Conservation (phyloP, 2,888 invertebrate species). For the Holacanthella duospinosa region DNA sequence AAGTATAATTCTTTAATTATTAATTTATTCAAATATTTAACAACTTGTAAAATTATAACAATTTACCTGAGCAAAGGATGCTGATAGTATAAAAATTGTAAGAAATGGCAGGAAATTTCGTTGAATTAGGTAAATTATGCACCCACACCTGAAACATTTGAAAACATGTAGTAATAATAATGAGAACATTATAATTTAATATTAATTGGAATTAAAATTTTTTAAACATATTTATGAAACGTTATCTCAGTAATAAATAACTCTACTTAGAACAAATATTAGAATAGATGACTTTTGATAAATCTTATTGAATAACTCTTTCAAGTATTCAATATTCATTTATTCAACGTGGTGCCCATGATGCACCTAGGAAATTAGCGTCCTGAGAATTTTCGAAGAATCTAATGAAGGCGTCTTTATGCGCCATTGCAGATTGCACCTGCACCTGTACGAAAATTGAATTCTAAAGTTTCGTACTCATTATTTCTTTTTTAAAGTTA, state of each 20-base stretch:
- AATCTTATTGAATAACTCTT: not conserved
- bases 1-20: not conserved
- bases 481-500: not conserved
- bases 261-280: too few relatives aligned
- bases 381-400: not conserved
- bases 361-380: too few relatives aligned
- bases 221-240: not conserved
- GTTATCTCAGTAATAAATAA: too few relatives aligned
- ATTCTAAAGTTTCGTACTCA: not conserved
- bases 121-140: not conserved
- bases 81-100: not conserved
- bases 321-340: not conserved
- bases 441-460: not conserved
- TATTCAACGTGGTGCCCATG: not conserved
- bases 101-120: not conserved
- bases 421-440: not conserved
- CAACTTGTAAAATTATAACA: too few relatives aligned
- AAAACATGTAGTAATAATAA: too few relatives aligned
- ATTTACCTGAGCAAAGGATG: not conserved
- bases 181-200: not conserved
- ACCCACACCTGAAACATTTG: not conserved
- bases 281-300: too few relatives aligned
- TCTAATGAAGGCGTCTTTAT: not conserved
- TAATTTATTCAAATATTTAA: too few relatives aligned
- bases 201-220: not conserved